Percentiles rank a stretch among this genome's conserved stretches.
These are phyloP conservation scores for Drosophila monieri DNA, from an alignment of 2,888 invertebrate species.

Conservation along the genomic window DNA sequence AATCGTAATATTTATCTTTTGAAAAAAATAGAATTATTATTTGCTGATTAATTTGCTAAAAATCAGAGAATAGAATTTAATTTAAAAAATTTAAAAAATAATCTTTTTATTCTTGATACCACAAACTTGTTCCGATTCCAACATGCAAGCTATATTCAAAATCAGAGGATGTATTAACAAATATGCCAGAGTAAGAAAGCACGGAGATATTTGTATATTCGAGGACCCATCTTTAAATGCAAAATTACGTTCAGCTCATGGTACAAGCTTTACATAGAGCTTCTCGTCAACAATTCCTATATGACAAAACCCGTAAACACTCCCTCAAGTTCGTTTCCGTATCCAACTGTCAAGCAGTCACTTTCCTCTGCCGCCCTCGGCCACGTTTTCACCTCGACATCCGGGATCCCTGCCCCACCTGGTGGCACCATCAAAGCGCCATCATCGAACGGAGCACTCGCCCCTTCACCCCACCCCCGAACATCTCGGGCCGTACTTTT, in stretches of 20 bases:
- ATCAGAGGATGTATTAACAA: too few relatives aligned
- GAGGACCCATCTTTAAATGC: neutral
- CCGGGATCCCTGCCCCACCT: slow-evolving; percentile 7
- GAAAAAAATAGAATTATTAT: too few relatives aligned
- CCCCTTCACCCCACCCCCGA: slow-evolving; percentile 24
- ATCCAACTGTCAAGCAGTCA: slow-evolving; percentile 8
- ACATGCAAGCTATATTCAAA: too few relatives aligned
- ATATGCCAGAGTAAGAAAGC: too few relatives aligned
- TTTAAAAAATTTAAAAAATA: too few relatives aligned
- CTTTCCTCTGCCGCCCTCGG: slow-evolving; percentile 1
- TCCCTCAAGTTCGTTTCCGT: slow-evolving; percentile 5
- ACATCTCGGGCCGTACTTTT: slow-evolving; percentile 56
- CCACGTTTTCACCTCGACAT: slow-evolving; percentile 4
- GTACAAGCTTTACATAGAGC: neutral
- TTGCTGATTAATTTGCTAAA: too few relatives aligned
- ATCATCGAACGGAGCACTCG: slow-evolving; percentile 52
- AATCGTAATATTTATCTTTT: too few relatives aligned
- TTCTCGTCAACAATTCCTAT: neutral
- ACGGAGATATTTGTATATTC: neutral
- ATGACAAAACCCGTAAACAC: neutral
- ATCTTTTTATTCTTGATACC: too few relatives aligned
- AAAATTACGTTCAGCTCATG: neutral
- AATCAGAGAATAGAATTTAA: too few relatives aligned
- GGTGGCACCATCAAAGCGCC: slow-evolving; percentile 61
- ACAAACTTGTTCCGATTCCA: too few relatives aligned